Percentiles rank a stretch among this genome's conserved stretches.
phyloP scores from a whole-genome alignment of 1,140 invertebrate genomes.

The Panulirus ornatus region DNA sequence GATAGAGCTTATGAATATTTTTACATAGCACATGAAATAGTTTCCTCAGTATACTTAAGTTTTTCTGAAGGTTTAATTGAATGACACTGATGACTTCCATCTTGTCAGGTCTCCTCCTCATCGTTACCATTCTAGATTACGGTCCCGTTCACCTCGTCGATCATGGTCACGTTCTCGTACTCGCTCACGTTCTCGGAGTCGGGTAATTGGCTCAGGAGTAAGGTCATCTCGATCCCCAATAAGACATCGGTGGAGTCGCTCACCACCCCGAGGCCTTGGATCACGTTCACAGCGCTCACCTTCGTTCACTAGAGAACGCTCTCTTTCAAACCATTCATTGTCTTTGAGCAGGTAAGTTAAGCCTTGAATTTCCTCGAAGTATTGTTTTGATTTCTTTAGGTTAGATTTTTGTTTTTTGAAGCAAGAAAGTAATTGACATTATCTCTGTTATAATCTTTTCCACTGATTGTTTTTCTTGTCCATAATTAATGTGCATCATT shows the following conservation, averaged over 20 bases:
- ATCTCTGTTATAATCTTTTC: no score
- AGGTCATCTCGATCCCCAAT: conserved; percentile 42
- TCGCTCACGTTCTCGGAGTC: not conserved
- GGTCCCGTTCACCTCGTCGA: conserved; percentile 42
- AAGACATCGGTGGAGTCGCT: conserved; percentile 32
- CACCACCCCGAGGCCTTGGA: conserved; percentile 17
- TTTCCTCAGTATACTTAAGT: no score
- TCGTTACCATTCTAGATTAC: conserved; percentile 44
- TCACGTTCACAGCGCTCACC: conserved; percentile 45
- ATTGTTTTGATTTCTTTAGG: no score
- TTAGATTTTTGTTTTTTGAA: no score
- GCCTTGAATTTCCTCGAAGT: no score
- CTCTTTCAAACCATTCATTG: conserved; percentile 45
- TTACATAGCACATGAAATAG: no score
- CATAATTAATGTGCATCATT: no score
- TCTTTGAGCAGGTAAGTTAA: conserved; percentile 55
- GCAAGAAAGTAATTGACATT: no score
- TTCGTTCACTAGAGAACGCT: conserved; percentile 54
- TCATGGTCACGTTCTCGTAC: conserved; percentile 49
- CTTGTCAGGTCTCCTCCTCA: conserved; percentile 40
- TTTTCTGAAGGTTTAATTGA: no score
- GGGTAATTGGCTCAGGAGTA: not conserved
- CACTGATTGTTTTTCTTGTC: no score
- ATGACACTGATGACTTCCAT: no score
- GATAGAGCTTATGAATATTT: no score